A percentile compares a stretch with the other conserved stretches of the same genome.
Conservation (phyloP, 2,888 invertebrate species). For the Acleris literana region DNA sequence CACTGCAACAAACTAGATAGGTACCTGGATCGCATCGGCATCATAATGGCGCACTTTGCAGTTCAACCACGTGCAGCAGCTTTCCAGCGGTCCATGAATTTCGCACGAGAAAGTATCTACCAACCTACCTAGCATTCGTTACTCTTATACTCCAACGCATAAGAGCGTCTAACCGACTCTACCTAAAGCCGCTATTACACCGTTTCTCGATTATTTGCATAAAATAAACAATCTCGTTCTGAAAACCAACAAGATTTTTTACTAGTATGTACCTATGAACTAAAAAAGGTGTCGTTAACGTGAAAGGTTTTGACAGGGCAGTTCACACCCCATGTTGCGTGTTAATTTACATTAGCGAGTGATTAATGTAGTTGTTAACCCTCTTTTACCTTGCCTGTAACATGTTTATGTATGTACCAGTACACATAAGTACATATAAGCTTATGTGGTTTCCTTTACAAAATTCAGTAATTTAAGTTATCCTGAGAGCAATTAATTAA, state of each 20-base stretch:
- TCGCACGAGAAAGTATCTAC: slow-evolving; percentile 3
- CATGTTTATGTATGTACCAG: slow-evolving; percentile 17
- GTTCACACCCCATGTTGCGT: slow-evolving; percentile 53
- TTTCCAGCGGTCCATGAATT: slow-evolving; percentile 7
- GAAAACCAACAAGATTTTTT: not conserved
- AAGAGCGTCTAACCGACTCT: too few relatives aligned
- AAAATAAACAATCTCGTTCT: too few relatives aligned
- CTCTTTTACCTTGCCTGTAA: slow-evolving; percentile 33
- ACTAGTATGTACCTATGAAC: not conserved
- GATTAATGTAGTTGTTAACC: slow-evolving; percentile 43
- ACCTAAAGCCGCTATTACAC: too few relatives aligned
- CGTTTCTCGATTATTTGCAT: too few relatives aligned
- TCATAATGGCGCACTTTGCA: slow-evolving; percentile 3
- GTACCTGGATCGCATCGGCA: not conserved
- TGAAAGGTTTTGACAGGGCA: slow-evolving; percentile 47
- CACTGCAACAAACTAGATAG: slow-evolving; percentile 5
- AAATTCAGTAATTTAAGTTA: not conserved
- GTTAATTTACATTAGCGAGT: slow-evolving; percentile 55
- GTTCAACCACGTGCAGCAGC: slow-evolving; percentile 13
- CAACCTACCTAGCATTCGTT: not conserved
- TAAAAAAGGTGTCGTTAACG: slow-evolving; percentile 11
- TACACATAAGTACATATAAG: not conserved
- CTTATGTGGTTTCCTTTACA: not conserved
- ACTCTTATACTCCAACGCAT: not conserved
- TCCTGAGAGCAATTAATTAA: too few relatives aligned